These are phyloP conservation scores for Myrmecophaga tridactyla DNA, from an alignment of 2,113 vertebrate genomes.

Conservation along the genomic window DNA sequence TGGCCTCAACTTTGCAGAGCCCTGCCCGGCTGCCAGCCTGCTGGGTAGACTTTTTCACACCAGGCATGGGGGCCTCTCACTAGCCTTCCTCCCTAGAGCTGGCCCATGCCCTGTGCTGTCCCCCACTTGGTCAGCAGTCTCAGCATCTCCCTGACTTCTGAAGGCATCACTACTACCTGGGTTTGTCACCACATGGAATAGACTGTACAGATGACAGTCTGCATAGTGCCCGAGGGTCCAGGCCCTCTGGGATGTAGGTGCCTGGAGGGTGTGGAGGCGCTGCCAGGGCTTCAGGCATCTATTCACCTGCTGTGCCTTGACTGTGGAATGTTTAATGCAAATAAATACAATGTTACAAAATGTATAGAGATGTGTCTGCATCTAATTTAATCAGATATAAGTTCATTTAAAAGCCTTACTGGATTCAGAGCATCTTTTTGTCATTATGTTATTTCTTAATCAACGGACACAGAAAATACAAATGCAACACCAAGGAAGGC, in stretches of 20 bases:
- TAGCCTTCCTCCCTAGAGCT: not conserved
- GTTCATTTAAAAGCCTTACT: constrained; percentile 21
- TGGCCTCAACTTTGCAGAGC: not conserved
- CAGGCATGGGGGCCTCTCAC: not conserved
- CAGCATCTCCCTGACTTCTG: not conserved
- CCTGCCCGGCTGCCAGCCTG: not conserved
- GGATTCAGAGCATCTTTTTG: constrained; percentile 36
- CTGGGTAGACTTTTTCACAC: not conserved
- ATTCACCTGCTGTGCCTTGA: not conserved
- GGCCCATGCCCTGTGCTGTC: not conserved
- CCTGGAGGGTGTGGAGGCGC: not conserved
- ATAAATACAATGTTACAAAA: not conserved
- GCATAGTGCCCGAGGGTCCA: not conserved
- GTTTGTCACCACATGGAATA: not conserved
- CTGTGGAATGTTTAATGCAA: not conserved
- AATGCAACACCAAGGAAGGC: not conserved
- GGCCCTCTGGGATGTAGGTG: not conserved
- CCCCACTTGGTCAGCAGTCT: not conserved
- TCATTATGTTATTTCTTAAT: constrained; percentile 3
- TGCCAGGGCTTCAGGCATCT: not conserved
- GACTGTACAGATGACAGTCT: not conserved
- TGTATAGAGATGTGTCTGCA: not conserved
- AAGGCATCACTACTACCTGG: not conserved
- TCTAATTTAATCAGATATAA: constrained; percentile 3
- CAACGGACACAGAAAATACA: not conserved